Conservation (phyloP, 2,888 invertebrate genomes). For the Rhyacophila evoluta region DNA sequence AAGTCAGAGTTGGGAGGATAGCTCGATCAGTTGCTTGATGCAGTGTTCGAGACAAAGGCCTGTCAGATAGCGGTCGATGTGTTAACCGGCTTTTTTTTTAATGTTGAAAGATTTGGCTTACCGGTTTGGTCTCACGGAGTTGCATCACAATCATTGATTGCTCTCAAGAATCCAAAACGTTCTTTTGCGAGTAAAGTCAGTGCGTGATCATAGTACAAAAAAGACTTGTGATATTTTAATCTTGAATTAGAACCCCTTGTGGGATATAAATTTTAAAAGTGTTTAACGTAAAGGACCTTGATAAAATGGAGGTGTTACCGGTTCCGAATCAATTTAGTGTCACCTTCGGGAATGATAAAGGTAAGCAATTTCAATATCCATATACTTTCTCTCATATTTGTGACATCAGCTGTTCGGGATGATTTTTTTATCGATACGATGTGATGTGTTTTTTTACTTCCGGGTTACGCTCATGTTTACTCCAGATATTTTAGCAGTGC, state of each 20-base stretch:
- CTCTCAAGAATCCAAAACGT: neutral
- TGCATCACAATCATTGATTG: constrained; percentile 30
- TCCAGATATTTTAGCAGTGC: neutral
- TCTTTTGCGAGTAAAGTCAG: constrained; percentile 50
- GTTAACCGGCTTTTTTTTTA: constrained; percentile 28
- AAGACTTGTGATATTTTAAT: constrained; percentile 70
- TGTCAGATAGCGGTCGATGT: constrained; percentile 44
- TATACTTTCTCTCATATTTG: constrained; percentile 28
- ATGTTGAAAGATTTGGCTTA: constrained; percentile 29
- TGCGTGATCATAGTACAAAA: constrained; percentile 69
- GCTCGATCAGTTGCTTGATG: constrained; percentile 58
- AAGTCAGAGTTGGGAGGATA: constrained; percentile 64
- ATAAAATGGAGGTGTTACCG: constrained; percentile 84
- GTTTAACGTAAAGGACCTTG: constrained; percentile 72
- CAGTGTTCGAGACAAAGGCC: constrained; percentile 62
- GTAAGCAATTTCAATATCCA: constrained; percentile 64
- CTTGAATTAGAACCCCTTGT: constrained; percentile 64
- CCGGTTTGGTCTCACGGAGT: constrained; percentile 30
- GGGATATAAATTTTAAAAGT: constrained; percentile 67
- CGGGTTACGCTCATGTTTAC: neutral
- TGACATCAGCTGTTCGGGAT: constrained; percentile 17
- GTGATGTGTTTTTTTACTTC: neutral
- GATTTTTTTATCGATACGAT: neutral
- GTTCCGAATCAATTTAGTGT: constrained; percentile 81
- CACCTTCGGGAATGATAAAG: constrained; percentile 82